Base-by-base conservation (phyloP, 2,797 vertebrate species). In the Dendrocincla fuliginosa region DNA sequence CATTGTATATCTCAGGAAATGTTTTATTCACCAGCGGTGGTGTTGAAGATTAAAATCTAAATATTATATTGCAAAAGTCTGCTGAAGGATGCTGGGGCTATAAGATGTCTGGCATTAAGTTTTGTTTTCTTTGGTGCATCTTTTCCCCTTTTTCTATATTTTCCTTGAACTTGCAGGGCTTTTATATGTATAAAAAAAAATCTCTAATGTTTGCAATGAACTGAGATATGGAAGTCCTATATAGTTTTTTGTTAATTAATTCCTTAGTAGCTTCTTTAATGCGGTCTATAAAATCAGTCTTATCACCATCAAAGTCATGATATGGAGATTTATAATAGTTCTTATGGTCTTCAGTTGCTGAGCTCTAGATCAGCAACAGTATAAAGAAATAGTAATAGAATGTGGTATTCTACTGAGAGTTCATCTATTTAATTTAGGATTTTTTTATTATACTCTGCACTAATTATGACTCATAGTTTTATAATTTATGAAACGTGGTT, bases 21-120 rank as follows among this genome's bases (percentile, higher is more conserved):
- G 7, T 93, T 96, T 97, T 95, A 90, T 97, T 96, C 75, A 85
- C 87, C 52, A 41, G 16, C 33, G 7, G 11, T 60, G 44, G 69
- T 91, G 81, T 5, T 73, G 50, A 16, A 94, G 88, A 95, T 94
- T 94, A 95, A 97, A 93, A 93, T 87, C 27, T 64, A 93, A 80
- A 64, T 93, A 87, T 79, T 92, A 55, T 57, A 49, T 74, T 84
- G 87, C 56, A 95, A 94, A 95, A 69, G 25, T 65, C 23, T 19
- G 53, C 46, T 87, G 81, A 65, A 83, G 37, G 57, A 59, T 81
- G 17, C 39, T 79, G 57, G 5, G 57, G 82, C 61, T 39, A 11
- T 85, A 87, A 77, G 39, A 24, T 50, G 27, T 56, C 10, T 95
- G 19, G 50, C 19, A 46, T 76, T 87, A 60, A 5, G 20, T 47